A percentile compares a stretch with the other conserved stretches of the same genome.
Evolutionary conservation across 2,888 invertebrate genomes (phyloP).

Genomic region (Drosophila birchii): DNA sequence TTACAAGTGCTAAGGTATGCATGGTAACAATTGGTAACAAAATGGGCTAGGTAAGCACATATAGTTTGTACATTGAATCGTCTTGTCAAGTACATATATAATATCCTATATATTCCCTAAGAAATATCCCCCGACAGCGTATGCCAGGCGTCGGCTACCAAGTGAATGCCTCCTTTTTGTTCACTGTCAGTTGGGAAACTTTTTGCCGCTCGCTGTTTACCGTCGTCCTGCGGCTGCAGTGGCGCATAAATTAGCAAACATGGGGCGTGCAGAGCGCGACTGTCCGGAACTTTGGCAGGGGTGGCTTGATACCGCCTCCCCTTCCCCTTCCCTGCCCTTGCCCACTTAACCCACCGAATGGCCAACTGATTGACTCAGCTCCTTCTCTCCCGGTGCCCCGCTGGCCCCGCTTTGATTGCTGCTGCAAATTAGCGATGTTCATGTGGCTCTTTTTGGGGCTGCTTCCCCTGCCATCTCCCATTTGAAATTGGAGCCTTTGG

Average conservation of each 20-base stretch:
- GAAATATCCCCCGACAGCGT: neutral
- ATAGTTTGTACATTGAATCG: too few relatives aligned
- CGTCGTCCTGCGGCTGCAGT: constrained; percentile 58
- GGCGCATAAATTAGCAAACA: constrained; percentile 77
- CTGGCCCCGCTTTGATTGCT: constrained; percentile 11
- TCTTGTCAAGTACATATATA: neutral
- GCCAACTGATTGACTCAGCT: constrained; percentile 68
- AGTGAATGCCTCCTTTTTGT: neutral
- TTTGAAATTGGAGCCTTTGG: constrained; percentile 58
- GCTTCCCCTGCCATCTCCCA: constrained; percentile 21
- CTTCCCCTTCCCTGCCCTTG: constrained; percentile 2
- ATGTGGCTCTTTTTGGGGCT: constrained; percentile 28
- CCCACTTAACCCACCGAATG: constrained; percentile 47
- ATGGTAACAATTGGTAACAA: neutral
- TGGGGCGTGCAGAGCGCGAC: constrained; percentile 62
- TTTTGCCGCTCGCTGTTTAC: constrained; percentile 50
- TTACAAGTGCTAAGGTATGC: neutral
- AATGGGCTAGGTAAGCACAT: too few relatives aligned
- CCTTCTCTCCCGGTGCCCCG: constrained; percentile 1
- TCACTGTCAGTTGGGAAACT: constrained; percentile 60
- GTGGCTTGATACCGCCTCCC: constrained; percentile 27
- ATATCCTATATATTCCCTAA: neutral
- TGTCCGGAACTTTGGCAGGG: constrained; percentile 34
- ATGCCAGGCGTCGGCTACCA: neutral
- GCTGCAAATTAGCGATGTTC: constrained; percentile 67